phyloP scores from a whole-genome alignment of 1,140 invertebrate species.

The Gonioctena quinquepunctata region DNA sequence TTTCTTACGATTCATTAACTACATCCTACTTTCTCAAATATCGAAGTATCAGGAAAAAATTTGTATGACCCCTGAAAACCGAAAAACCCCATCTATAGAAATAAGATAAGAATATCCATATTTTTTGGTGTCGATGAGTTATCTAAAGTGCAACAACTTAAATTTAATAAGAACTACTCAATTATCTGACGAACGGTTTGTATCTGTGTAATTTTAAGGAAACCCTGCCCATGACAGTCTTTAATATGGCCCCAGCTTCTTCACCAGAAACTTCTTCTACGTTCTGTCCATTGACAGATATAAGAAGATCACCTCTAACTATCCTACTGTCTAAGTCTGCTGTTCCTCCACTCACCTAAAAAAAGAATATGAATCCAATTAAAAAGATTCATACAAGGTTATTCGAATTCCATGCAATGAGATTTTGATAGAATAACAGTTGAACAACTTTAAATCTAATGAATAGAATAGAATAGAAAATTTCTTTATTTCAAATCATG shows the following conservation, averaged over 20 bases:
- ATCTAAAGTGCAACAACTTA: not conserved
- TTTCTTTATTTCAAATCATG: no score
- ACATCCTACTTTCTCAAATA: no score
- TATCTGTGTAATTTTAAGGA: slow-evolving; percentile 80
- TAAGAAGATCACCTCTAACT: slow-evolving; percentile 89
- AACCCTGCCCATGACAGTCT: slow-evolving; percentile 78
- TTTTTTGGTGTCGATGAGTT: not conserved
- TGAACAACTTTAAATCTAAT: not conserved
- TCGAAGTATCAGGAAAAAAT: no score
- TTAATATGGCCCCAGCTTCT: slow-evolving; percentile 86
- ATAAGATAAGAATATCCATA: no score
- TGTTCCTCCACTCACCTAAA: slow-evolving; percentile 82
- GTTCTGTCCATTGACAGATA: slow-evolving; percentile 88
- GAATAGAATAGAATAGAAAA: no score
- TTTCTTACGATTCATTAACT: no score
- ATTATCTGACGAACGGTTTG: slow-evolving; percentile 62
- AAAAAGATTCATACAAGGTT: slow-evolving; percentile 93
- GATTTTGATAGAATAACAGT: slow-evolving; percentile 61
- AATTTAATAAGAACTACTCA: slow-evolving; percentile 1
- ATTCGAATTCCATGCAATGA: slow-evolving; percentile 84
- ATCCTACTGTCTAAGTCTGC: slow-evolving; percentile 91
- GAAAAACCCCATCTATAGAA: no score
- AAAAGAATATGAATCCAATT: slow-evolving; percentile 21
- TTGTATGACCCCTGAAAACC: no score
- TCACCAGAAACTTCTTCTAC: slow-evolving; percentile 81